These are phyloP conservation scores for Silurus meridionalis DNA, from an alignment of 2,113 vertebrate genomes.

Conservation along the genomic window DNA sequence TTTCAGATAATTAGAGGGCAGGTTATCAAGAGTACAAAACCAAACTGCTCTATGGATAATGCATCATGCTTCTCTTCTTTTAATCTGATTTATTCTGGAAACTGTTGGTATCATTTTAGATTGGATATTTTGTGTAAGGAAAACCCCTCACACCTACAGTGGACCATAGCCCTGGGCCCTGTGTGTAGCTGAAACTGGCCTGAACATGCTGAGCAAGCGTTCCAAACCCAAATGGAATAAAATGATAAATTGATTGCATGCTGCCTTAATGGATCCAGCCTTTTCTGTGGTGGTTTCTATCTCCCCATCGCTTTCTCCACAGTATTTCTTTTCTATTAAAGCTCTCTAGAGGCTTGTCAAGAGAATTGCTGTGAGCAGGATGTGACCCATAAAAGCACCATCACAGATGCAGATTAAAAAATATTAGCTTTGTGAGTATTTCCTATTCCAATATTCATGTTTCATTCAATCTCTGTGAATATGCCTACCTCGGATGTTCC, in stretches of 20 bases:
- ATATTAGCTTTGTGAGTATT: slow-evolving; percentile 21
- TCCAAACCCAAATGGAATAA: slow-evolving; percentile 22
- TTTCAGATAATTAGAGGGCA: neutral
- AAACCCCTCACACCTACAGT: neutral
- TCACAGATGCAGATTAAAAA: slow-evolving; percentile 16
- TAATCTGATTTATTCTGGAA: neutral
- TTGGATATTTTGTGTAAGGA: neutral
- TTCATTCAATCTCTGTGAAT: slow-evolving; percentile 2
- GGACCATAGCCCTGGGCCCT: neutral
- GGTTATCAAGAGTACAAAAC: neutral
- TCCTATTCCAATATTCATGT: slow-evolving; percentile 5
- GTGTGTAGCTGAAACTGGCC: slow-evolving; percentile 8
- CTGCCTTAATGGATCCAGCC: slow-evolving; percentile 26
- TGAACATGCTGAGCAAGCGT: slow-evolving; percentile 18
- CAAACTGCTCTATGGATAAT: neutral
- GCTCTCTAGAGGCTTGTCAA: neutral
- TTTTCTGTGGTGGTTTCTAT: neutral
- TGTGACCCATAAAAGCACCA: slow-evolving; percentile 19
- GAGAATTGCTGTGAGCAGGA: slow-evolving; percentile 22
- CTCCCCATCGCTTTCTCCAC: neutral
- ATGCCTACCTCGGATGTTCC: slow-evolving; percentile 18
- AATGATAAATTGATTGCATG: neutral
- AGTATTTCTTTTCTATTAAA: neutral
- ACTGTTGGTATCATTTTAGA: neutral
- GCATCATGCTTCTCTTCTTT: neutral